Evolutionary conservation across 2,113 vertebrate species (phyloP).

Genomic region (Halichoeres trimaculatus): DNA sequence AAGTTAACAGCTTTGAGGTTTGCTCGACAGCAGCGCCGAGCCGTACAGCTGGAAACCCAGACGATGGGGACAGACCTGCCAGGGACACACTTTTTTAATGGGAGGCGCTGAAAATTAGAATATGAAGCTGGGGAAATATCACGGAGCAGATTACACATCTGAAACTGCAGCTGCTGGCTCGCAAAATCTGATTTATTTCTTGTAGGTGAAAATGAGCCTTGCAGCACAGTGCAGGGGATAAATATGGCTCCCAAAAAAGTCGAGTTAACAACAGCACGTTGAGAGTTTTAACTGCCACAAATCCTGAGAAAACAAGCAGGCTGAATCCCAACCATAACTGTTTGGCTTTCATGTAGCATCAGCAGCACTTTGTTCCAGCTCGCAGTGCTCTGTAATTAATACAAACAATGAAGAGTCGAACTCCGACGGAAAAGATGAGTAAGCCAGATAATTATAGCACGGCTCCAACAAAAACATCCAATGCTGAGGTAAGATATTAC

Average conservation of each 20-base stretch:
- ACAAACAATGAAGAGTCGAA: constrained; percentile 26
- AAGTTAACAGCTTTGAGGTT: constrained; percentile 63
- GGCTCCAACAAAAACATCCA: constrained; percentile 14
- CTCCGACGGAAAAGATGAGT: constrained; percentile 21
- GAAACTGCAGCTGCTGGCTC: constrained; percentile 54
- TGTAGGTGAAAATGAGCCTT: constrained; percentile 29
- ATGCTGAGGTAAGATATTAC: constrained; percentile 17
- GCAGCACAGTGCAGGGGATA: neutral
- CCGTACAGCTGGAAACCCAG: constrained; percentile 40
- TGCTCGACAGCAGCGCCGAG: constrained; percentile 25
- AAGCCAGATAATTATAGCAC: constrained; percentile 40
- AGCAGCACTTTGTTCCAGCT: constrained; percentile 16
- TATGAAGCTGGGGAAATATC: constrained; percentile 50
- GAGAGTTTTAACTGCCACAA: neutral
- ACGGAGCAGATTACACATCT: constrained; percentile 46
- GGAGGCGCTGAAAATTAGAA: constrained; percentile 41
- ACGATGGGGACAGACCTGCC: constrained; percentile 31
- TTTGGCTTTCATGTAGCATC: constrained; percentile 17
- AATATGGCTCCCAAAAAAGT: constrained; percentile 4
- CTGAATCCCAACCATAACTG: neutral
- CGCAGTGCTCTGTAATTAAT: constrained; percentile 42
- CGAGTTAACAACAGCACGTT: constrained; percentile 1
- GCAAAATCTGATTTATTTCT: constrained; percentile 44
- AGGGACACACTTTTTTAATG: constrained; percentile 55
- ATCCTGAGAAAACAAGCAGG: constrained; percentile 1